Evolutionary conservation across 2,113 vertebrate species (phyloP), one percentile per base, ranked within the genome.

Genomic region (Ploceus nigricollis): DNA sequence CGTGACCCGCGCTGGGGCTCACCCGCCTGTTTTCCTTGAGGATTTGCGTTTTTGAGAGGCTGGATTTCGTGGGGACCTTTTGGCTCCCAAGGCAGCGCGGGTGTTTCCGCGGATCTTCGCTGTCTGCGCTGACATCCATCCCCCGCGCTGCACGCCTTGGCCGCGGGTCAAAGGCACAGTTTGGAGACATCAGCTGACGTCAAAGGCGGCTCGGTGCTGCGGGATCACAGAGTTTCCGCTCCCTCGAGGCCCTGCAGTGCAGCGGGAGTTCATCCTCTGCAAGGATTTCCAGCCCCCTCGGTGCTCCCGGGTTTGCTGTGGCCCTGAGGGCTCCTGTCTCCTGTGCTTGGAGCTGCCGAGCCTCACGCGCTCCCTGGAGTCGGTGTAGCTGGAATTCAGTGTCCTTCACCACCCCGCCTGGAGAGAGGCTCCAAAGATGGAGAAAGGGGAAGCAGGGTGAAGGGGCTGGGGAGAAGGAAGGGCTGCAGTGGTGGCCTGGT

Each of bases 331-430:
- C 25, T 71, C 28, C 61, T 31, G 79, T 28, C 17, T 58, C 12
- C 53, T 63, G 45, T 2, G 5, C 27, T 21, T 33, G 39, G 89
- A 51, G 70, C 82, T 73, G 54, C 25, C 11, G 63, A 42, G 8
- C 1, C 1, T 48, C 10, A 1, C 1, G 0, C 7, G 23, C 16
- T 69, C 39, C n/a, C 28, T 33, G n/a, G 77, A 51, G 53, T 5
- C 28, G 33, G 6, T 20, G 81, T 7, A 24, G 48, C 57, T 87
- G 54, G 33, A 24, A 8, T 45, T 20, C 35, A 2, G 0, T 1
- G 15, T 57, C 31, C 65, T 63, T 60, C 30, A 10, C 6, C 64
- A 6, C 5, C 25, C 73, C 68, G 60, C 60, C 37, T 40, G 37
- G 51, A 64, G 47, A 50, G 37, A 8, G 21, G 6, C 4, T 35